phyloP scores from a whole-genome alignment of 2,888 invertebrate species.

The Toxonevra muliebris region DNA sequence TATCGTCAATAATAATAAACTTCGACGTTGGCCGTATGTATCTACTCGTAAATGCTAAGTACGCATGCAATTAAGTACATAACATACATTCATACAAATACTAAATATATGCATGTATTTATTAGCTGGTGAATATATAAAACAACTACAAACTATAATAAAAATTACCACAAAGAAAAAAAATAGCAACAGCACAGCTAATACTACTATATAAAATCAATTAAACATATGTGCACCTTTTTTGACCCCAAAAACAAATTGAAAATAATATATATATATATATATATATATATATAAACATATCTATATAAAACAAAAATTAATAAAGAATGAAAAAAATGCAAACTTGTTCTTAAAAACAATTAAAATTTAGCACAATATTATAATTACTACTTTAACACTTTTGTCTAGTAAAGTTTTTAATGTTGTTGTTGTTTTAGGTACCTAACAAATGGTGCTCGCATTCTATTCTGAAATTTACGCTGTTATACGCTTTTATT shows the following conservation, averaged over 20 bases:
- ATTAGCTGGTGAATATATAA: slow-evolving; percentile 3
- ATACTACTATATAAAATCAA: slow-evolving; percentile 41
- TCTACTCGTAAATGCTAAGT: slow-evolving; percentile 4
- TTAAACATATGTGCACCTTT: slow-evolving; percentile 51
- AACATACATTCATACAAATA: slow-evolving; percentile 7
- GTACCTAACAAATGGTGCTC: too few relatives aligned
- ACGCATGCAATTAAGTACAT: slow-evolving; percentile 27
- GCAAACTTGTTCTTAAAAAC: slow-evolving; percentile 3
- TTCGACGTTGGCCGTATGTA: not conserved
- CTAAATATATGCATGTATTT: slow-evolving; percentile 19
- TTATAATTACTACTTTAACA: slow-evolving; percentile 48
- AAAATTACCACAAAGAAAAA: slow-evolving; percentile 14
- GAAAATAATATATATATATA: slow-evolving; percentile 28
- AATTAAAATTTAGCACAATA: slow-evolving; percentile 37
- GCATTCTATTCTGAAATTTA: too few relatives aligned
- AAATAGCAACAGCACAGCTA: slow-evolving; percentile 35
- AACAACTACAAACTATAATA: slow-evolving; percentile 1
- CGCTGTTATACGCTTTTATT: too few relatives aligned
- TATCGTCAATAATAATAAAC: slow-evolving; percentile 6
- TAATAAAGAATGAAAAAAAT: too few relatives aligned
- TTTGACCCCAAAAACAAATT: slow-evolving; percentile 55
- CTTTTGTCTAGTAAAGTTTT: slow-evolving; percentile 32
- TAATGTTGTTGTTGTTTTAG: not conserved
- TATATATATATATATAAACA: too few relatives aligned
- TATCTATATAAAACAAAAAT: too few relatives aligned